Evolutionary conservation across 1,140 invertebrate species (phyloP).

Genomic region (Brachionus koreanus): DNA sequence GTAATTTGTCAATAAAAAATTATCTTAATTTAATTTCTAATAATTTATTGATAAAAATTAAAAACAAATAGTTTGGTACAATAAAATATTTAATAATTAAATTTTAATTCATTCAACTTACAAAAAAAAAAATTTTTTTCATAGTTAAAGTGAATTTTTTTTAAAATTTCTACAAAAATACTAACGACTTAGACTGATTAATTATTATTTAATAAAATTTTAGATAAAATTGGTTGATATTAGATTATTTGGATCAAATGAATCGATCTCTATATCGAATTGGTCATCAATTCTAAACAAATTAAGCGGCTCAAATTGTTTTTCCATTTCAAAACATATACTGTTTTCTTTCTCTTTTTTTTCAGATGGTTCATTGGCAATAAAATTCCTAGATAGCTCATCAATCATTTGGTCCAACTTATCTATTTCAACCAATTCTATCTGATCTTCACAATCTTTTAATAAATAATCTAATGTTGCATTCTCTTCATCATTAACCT

Average conservation of each 20-base stretch:
- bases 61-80: not conserved
- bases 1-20: too few relatives aligned
- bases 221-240: not conserved
- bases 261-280: not conserved
- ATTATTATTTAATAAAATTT: too few relatives aligned
- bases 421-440: not conserved
- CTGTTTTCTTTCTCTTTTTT: not conserved
- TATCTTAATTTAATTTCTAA: too few relatives aligned
- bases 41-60: too few relatives aligned
- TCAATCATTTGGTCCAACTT: not conserved
- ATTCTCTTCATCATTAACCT: not conserved
- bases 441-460: not conserved
- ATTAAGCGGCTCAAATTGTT: not conserved
- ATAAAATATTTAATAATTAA: not conserved
- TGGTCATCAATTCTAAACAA: not conserved
- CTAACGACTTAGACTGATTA: not conserved
- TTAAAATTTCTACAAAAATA: not conserved
- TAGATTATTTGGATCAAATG: not conserved
- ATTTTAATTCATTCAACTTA: not conserved
- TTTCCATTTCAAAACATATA: not conserved
- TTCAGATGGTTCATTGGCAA: not conserved
- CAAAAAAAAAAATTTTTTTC: not conserved
- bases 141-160: not conserved
- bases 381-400: not conserved
- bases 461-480: not conserved